These are phyloP conservation scores for Idris sp. DNA, from an alignment of 1,140 invertebrate species.

Conservation along the genomic window DNA sequence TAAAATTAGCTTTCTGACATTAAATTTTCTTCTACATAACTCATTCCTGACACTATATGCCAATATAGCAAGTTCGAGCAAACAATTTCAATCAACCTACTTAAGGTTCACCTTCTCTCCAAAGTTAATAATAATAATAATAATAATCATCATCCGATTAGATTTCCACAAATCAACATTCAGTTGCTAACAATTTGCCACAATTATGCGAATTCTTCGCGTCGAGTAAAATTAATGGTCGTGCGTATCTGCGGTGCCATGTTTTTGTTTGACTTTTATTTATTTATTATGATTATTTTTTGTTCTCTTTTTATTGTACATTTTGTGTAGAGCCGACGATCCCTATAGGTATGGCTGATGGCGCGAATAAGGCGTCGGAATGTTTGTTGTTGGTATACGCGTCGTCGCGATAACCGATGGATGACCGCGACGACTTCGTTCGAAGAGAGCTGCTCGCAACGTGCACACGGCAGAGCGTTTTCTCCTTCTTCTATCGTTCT, in stretches of 20 bases:
- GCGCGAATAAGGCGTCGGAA: slow-evolving; percentile 71
- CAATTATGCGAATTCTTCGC: slow-evolving; percentile 38
- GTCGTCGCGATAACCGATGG: slow-evolving; percentile 43
- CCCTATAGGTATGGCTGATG: too few species aligned
- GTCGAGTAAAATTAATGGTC: slow-evolving; percentile 20
- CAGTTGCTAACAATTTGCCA: slow-evolving; percentile 36
- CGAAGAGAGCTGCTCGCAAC: slow-evolving; percentile 39
- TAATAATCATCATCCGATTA: slow-evolving; percentile 10
- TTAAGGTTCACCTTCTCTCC: too few species aligned
- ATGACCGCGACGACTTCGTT: slow-evolving; percentile 32
- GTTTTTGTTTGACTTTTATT: slow-evolving; percentile 22
- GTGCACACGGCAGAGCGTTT: slow-evolving; percentile 14
- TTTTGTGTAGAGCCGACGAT: too few species aligned
- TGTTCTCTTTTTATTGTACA: too few species aligned
- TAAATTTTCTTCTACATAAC: too few species aligned
- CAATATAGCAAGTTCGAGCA: too few species aligned
- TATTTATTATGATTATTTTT: slow-evolving; percentile 14
- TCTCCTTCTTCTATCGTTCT: slow-evolving; percentile 38
- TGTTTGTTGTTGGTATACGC: slow-evolving; percentile 54
- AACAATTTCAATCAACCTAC: slow-evolving; percentile 5
- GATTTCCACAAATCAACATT: slow-evolving; percentile 41
- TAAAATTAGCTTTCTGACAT: too few species aligned
- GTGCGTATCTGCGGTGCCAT: too few species aligned
- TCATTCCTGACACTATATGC: too few species aligned
- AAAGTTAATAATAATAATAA: too few species aligned